Evolutionary conservation across 2,797 vertebrate genomes (phyloP), one percentile per base, ranked within the genome.

Genomic region (Cirrhinus molitorella): DNA sequence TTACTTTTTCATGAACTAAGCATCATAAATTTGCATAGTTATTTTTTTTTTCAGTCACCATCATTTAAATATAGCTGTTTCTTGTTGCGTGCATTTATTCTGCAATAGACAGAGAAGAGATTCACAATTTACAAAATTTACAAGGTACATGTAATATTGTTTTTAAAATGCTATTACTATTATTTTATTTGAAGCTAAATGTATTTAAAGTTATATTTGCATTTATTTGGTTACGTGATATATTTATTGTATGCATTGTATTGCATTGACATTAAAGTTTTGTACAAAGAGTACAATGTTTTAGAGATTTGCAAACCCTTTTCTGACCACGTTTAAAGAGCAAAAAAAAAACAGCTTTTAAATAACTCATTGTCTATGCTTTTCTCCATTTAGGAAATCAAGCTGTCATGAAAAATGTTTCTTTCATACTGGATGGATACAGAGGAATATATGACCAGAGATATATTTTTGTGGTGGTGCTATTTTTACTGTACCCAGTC

Each of bases 381-480:
- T 53, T 51, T 51, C 14, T 40, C 8, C 14, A 9, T 12, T 67
- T 25, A 53, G 47, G 47, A 43, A 45, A 77, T 76, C 6, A 14
- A 66, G 51, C 45, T 25, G 51, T 53, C 57, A 76, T 76, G 72
- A 55, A 83, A 49, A 75, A 79, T n/a, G 19, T 79, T 68, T 67
- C 77, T 7, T 68, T 79, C 47, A 40, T 40, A 17, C 63, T 79
- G 47, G 77, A 79, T 13, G 77, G 77, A 67, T 79, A 79, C 63
- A 53, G 10, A 79, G 77, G 77, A 67, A 79, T 79, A 28, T 79
- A 61, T 71, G 43, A 71, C 25, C 45, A 68, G 43, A 79, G 59
- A 49, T 72, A 63, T 63, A 45, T 79, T 79, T 84, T 84, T 49
- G 57, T 84, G 57, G 7, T 78, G 57, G 17, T 79, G 5, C 23